Evolutionary conservation across 1,140 invertebrate genomes (phyloP).

Genomic region (Drosophila ananassae): DNA sequence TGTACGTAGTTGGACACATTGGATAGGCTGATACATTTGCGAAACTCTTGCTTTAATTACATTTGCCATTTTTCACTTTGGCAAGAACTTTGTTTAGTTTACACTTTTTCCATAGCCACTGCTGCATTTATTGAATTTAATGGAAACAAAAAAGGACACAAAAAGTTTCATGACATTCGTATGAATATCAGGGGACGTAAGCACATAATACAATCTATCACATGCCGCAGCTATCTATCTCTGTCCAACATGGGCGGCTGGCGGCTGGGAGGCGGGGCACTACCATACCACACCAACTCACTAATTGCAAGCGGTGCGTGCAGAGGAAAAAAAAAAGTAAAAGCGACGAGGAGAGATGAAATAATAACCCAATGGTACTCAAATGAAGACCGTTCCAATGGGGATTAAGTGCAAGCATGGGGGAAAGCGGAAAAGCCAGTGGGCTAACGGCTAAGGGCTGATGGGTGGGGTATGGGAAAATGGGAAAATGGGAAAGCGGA

Average conservation of each 20-base stretch:
- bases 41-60: background rate
- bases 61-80: conserved; percentile 7
- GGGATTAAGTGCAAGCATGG: conserved; percentile 45
- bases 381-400: conserved; percentile 49
- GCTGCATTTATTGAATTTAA: conserved; percentile 55
- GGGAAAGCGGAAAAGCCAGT: conserved; percentile 2
- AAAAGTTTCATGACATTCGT: conserved; percentile 11
- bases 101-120: conserved; percentile 23
- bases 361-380: conserved; percentile 55
- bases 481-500: conserved; percentile 7
- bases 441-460: background rate
- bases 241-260: conserved; percentile 9
- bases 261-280: conserved; percentile 12
- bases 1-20: too few relatives aligned
- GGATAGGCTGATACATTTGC: background rate
- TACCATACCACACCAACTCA: conserved; percentile 33
- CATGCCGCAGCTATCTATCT: conserved; percentile 26
- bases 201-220: conserved; percentile 44
- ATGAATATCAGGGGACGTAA: conserved; percentile 6
- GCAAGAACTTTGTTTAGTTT: conserved; percentile 17
- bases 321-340: conserved; percentile 21
- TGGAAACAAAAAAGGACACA: conserved; percentile 31
- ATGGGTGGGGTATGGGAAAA: conserved; percentile 7
- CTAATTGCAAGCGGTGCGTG: conserved; percentile 75
- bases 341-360: conserved; percentile 20